Evolutionary conservation across 2,113 vertebrate species (phyloP), one percentile per base, ranked within the genome.

Genomic region (Pachycephala philippinensis): DNA sequence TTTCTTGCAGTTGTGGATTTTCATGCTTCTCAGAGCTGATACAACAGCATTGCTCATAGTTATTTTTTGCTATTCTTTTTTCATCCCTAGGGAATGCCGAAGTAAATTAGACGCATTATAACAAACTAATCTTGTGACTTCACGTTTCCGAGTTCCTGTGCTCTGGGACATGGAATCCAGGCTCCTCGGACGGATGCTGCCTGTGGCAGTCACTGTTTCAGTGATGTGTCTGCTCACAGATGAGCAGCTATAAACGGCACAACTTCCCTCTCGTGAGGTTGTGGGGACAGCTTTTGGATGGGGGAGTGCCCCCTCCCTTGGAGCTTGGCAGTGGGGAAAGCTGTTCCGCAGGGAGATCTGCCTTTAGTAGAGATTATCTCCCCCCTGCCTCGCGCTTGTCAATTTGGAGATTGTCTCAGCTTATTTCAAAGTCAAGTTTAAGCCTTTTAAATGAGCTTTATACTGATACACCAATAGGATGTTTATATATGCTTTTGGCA

Each of bases 351-450:
- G 53, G 40, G 49, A 83, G 53, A 76, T 71, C 44, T 60, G 70
- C 57, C 7, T 11, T 68, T n/a, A 31, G 33, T 7, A 42, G 37
- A 10, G 88, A 84, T 84, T 84, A 63, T 44, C 35, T 35, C 4
- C 10, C 23, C 5, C 22, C 10, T 2, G 22, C 50, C n/a, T 65
- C 40, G 39, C 13, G 44, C 20, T 60, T 90, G 75, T 79, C 74
- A 68, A 1, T 78, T 61, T 71, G 54, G 61, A 72, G 77, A 78
- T 70, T 47, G 71, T 69, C 64, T 82, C 44, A 37, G 40, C 61
- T 91, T 94, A 87, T 87, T 91, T 84, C 61, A 71, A 63, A 94
- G 49, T 45, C 61, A 89, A 19, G 35, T 87, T 50, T 80, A 87
- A 90, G 71, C 37, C 45, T 90, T 92, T 90, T 44, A 76, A 83